phyloP scores from a whole-genome alignment of 1,140 invertebrate genomes.

The Melipona quadrifasciata region DNA sequence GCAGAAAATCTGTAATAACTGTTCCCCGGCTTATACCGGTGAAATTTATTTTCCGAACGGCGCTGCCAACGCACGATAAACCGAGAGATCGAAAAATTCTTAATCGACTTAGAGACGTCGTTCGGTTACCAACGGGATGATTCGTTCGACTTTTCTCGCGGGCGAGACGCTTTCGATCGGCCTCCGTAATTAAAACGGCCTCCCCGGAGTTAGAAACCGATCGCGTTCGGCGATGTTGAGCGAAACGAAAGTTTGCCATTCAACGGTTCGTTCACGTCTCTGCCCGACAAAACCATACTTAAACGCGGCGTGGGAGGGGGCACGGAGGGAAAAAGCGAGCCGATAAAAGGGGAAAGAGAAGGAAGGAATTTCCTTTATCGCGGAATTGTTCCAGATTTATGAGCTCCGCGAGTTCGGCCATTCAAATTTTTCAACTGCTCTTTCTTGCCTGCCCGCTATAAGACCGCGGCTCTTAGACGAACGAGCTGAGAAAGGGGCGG shows the following conservation, averaged over 20 bases:
- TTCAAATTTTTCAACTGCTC: slow-evolving; percentile 67
- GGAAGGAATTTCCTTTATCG: slow-evolving; percentile 60
- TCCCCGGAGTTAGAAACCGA: slow-evolving; percentile 20
- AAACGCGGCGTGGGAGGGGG: slow-evolving; percentile 26
- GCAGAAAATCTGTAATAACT: slow-evolving; percentile 19
- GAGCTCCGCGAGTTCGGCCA: slow-evolving; percentile 66
- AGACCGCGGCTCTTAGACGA: slow-evolving; percentile 52
- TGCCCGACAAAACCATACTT: slow-evolving; percentile 55
- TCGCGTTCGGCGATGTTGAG: slow-evolving; percentile 21
- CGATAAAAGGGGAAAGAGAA: slow-evolving; percentile 55
- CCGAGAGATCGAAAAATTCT: slow-evolving; percentile 6
- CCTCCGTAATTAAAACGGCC: slow-evolving; percentile 13
- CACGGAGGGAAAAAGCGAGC: slow-evolving; percentile 17
- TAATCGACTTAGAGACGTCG: slow-evolving; percentile 5
- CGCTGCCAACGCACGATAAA: background rate
- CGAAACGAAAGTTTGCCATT: slow-evolving; percentile 31
- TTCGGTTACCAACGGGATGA: background rate
- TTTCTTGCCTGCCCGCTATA: slow-evolving; percentile 54
- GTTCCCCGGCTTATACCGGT: background rate
- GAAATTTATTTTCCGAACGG: background rate
- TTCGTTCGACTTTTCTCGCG: background rate
- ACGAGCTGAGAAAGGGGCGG: slow-evolving; percentile 20
- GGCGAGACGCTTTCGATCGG: background rate
- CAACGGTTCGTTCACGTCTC: background rate
- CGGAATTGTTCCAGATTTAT: slow-evolving; percentile 69